Conservation (phyloP, 2,888 invertebrate genomes). For the Antheraea yamamai region DNA sequence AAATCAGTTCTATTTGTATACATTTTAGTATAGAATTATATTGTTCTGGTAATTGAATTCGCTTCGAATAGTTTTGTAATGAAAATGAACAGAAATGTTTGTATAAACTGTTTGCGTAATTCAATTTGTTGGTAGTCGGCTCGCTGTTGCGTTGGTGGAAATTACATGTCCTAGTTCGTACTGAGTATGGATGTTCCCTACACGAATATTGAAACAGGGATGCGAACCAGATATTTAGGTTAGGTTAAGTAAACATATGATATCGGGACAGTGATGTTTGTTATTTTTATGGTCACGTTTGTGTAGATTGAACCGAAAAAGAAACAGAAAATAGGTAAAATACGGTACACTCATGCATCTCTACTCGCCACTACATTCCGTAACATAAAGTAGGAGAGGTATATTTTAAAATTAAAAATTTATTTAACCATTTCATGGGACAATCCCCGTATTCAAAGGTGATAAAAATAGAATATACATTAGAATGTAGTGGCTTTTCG, state of each 20-base stretch:
- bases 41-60: constrained; percentile 21
- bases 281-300: background rate
- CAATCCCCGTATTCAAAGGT: background rate
- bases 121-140: background rate
- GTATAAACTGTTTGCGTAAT: constrained; percentile 11
- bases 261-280: background rate
- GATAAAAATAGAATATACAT: constrained; percentile 13
- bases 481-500: constrained; percentile 1
- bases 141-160: background rate
- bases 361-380: background rate
- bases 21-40: background rate
- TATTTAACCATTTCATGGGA: background rate
- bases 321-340: background rate
- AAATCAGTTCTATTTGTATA: background rate
- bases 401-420: background rate
- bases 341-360: background rate
- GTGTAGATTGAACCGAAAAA: background rate
- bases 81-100: constrained; percentile 13
- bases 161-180: constrained; percentile 3
- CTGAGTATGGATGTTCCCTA: background rate
- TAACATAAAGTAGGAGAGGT: too few relatives aligned
- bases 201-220: background rate
- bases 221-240: background rate
- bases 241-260: background rate
- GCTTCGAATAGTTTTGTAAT: constrained; percentile 23